A percentile compares a stretch with the other conserved stretches of the same genome.
phyloP scores from a whole-genome alignment of 2,888 invertebrate species.

The Periphyllus acericola region DNA sequence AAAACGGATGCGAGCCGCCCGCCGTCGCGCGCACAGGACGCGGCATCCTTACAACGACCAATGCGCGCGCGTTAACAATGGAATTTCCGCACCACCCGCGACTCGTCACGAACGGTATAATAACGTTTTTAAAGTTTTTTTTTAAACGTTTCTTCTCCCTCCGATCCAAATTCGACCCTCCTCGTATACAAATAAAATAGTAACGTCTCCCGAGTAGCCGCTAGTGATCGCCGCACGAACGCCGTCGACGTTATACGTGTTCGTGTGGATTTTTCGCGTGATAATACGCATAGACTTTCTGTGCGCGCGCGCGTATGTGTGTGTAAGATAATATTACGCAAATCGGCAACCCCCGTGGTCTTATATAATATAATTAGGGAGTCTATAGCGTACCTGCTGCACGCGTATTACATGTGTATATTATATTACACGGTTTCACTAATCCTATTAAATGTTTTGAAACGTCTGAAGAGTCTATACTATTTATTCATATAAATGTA shows the following conservation, averaged over 20 bases:
- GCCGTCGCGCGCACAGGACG: neutral
- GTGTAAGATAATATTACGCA: neutral
- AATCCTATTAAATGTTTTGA: neutral
- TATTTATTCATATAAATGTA: neutral
- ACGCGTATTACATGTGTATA: neutral
- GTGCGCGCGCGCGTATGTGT: neutral
- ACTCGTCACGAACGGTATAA: neutral
- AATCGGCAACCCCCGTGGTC: neutral
- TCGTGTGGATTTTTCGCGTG: neutral
- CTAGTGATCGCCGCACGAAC: neutral
- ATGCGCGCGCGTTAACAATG: constrained; percentile 23
- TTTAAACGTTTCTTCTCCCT: neutral
- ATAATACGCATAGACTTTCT: neutral
- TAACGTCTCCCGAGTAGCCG: neutral
- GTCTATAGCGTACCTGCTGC: neutral
- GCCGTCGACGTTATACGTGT: neutral
- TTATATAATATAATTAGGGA: neutral
- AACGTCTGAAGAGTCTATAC: neutral
- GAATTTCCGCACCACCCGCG: neutral
- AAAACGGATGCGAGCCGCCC: neutral
- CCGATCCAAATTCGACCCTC: neutral
- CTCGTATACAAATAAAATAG: neutral
- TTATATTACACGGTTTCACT: neutral
- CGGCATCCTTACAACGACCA: constrained; percentile 13
- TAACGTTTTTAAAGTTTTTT: neutral